A percentile compares a stretch with the other conserved stretches of the same genome.
These are phyloP conservation scores for Pangasius djambal DNA, from an alignment of 2,797 vertebrate genomes.

Conservation along the genomic window DNA sequence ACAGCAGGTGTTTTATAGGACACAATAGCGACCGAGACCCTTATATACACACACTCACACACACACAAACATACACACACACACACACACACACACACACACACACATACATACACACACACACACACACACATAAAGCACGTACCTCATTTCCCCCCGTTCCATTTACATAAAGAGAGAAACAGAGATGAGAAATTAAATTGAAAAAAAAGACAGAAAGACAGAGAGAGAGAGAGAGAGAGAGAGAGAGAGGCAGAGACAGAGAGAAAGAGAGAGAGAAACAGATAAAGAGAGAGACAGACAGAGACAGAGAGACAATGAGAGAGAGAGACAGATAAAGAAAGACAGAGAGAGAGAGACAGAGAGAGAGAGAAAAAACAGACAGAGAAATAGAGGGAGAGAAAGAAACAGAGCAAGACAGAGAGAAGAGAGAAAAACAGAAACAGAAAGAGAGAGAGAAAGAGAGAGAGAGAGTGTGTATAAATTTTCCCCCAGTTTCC, in stretches of 20 bases:
- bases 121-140: conserved; percentile 11
- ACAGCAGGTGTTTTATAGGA: conserved; percentile 44
- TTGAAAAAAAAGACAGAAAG: neutral
- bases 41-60: neutral
- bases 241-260: neutral
- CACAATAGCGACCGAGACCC: conserved; percentile 55
- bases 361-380: no score
- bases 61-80: conserved; percentile 9
- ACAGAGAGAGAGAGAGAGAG: conserved; percentile 45
- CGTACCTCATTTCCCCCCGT: conserved; percentile 61
- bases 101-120: conserved; percentile 15
- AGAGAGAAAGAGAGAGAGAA: conserved; percentile 47
- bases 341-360: no score
- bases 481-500: neutral
- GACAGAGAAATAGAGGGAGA: no score
- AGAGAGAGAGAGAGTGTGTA: neutral
- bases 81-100: neutral
- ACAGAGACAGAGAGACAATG: no score
- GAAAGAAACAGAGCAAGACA: no score
- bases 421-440: no score
- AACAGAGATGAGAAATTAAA: conserved; percentile 23
- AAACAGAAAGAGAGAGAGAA: no score
- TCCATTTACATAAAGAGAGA: conserved; percentile 46
- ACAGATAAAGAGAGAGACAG: neutral
- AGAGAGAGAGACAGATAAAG: no score